These are phyloP conservation scores for Prionailurus viverrinus DNA, from an alignment of 2,113 vertebrate genomes.

Conservation along the genomic window DNA sequence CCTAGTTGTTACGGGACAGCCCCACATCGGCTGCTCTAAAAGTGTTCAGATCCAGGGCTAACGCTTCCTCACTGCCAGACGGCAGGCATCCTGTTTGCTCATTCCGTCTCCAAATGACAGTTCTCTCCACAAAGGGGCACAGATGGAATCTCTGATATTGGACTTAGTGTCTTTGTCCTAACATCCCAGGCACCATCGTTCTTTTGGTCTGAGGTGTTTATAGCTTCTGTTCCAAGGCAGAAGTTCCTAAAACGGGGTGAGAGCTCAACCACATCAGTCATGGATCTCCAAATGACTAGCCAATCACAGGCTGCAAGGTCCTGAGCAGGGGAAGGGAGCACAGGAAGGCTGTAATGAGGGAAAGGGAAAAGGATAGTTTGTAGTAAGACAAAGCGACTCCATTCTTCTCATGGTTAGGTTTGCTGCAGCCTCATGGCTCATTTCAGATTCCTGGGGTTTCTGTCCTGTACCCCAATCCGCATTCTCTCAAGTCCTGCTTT, in stretches of 20 bases:
- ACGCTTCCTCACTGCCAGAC: not conserved
- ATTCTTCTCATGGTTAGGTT: not conserved
- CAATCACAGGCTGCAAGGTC: not conserved
- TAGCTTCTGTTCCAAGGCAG: not conserved
- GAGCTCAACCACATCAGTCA: not conserved
- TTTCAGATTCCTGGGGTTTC: not conserved
- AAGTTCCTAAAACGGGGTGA: not conserved
- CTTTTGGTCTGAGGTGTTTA: not conserved
- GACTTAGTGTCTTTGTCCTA: not conserved
- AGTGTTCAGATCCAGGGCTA: not conserved
- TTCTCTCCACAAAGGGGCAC: not conserved
- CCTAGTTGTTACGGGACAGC: not conserved
- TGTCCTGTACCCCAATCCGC: not conserved
- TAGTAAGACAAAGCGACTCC: not conserved
- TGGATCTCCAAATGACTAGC: not conserved
- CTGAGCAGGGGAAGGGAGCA: not conserved
- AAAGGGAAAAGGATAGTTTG: not conserved
- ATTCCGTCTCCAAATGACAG: not conserved
- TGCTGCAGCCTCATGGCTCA: not conserved
- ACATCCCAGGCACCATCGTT: not conserved
- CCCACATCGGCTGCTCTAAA: not conserved
- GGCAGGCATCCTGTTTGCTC: not conserved
- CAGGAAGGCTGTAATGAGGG: not conserved
- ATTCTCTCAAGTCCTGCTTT: not conserved
- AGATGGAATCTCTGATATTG: slow-evolving; percentile 8